These are phyloP conservation scores for Athalia cordata DNA, from an alignment of 2,888 invertebrate genomes.

Conservation along the genomic window DNA sequence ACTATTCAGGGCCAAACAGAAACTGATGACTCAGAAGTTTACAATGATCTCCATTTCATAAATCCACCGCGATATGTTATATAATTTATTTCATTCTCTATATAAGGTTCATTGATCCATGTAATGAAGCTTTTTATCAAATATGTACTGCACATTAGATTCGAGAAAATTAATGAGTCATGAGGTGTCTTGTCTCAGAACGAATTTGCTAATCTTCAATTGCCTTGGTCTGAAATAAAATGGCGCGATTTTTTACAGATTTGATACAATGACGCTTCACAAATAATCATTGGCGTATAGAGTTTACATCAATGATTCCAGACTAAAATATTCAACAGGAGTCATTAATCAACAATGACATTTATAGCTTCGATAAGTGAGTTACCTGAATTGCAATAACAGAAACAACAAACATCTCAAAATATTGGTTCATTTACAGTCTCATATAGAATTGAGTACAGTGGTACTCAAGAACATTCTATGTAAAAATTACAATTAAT, in stretches of 20 bases:
- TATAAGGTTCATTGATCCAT: not conserved
- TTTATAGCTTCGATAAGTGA: not conserved
- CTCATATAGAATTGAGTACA: too few relatives aligned
- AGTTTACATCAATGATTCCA: not conserved
- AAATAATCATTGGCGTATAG: constrained; percentile 7
- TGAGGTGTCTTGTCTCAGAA: too few relatives aligned
- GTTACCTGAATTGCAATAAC: not conserved
- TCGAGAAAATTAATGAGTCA: too few relatives aligned
- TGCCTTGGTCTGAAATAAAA: not conserved
- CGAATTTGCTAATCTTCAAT: too few relatives aligned
- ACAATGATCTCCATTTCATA: constrained; percentile 71
- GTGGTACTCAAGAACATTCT: too few relatives aligned
- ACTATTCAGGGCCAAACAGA: constrained; percentile 74
- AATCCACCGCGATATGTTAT: constrained; percentile 69
- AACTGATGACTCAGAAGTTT: constrained; percentile 68
- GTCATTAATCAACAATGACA: not conserved
- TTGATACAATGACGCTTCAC: not conserved
- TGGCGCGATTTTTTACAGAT: constrained; percentile 15
- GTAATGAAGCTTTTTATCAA: not conserved
- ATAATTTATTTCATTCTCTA: constrained; percentile 54
- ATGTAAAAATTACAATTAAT: too few relatives aligned
- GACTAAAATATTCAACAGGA: not conserved
- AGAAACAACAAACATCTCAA: too few relatives aligned
- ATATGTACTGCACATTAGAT: too few relatives aligned
- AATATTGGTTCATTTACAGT: too few relatives aligned